A percentile compares a stretch with the other conserved stretches of the same genome.
Evolutionary conservation across 2,113 vertebrate genomes (phyloP).

Genomic region (Arizona elegans): DNA sequence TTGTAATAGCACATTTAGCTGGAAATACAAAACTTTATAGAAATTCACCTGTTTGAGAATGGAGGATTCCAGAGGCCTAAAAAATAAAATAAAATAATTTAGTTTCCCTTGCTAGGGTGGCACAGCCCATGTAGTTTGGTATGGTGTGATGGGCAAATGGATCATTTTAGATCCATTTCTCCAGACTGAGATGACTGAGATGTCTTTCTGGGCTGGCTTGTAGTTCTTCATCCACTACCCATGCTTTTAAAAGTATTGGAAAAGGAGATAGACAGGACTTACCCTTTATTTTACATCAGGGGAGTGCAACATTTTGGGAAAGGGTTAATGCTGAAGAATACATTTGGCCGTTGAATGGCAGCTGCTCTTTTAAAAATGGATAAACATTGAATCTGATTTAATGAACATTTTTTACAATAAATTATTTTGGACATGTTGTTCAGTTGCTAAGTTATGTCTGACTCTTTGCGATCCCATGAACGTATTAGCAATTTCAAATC

Average conservation of each 20-base stretch:
- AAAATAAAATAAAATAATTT: not conserved
- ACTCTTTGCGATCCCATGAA: not conserved
- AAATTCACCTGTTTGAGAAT: not conserved
- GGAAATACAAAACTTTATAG: not conserved
- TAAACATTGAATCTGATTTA: not conserved
- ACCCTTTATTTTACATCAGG: not conserved
- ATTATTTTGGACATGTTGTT: not conserved
- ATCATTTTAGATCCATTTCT: too few species aligned
- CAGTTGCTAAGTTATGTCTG: too few species aligned
- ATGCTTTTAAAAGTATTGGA: too few species aligned
- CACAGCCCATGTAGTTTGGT: too few species aligned
- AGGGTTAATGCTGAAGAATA: too few species aligned
- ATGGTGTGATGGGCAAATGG: too few species aligned
- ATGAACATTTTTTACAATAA: not conserved
- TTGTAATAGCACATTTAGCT: not conserved
- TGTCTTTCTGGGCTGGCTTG: not conserved
- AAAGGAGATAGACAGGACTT: not conserved
- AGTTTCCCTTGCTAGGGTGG: not conserved
- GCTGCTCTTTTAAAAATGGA: not conserved
- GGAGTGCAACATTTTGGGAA: not conserved
- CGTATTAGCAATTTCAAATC: not conserved
- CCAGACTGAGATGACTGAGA: too few species aligned
- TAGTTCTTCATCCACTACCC: not conserved
- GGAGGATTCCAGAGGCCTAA: not conserved
- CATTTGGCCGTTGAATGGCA: not conserved